Conservation (phyloP, 2,888 invertebrate species). For the Plebejus anna region DNA sequence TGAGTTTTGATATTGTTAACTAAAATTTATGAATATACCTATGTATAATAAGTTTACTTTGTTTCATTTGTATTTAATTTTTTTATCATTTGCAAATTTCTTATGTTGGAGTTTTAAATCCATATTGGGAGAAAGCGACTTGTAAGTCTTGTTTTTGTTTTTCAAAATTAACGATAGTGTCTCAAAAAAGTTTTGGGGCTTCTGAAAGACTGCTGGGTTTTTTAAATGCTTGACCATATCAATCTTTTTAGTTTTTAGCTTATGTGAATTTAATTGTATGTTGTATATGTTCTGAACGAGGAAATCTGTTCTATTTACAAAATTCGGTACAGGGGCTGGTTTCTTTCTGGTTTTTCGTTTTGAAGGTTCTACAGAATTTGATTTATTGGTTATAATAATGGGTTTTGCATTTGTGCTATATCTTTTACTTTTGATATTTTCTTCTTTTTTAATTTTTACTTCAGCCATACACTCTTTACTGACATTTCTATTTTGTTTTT, state of each 20-base stretch:
- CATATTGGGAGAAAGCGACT: neutral
- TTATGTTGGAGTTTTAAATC: neutral
- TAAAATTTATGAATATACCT: neutral
- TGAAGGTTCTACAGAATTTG: neutral
- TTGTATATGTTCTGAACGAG: conserved; percentile 3
- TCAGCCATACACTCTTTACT: neutral
- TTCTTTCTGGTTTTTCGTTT: neutral
- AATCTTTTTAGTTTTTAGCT: neutral
- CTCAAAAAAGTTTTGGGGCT: neutral
- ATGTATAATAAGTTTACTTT: neutral
- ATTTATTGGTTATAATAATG: neutral
- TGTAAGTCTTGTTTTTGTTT: neutral
- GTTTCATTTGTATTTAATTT: neutral
- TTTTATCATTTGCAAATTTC: neutral
- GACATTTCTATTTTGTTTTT: neutral
- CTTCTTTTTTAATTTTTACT: neutral
- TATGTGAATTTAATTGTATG: conserved; percentile 13
- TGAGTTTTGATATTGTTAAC: neutral
- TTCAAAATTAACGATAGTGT: neutral
- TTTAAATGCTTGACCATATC: neutral
- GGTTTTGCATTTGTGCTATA: neutral
- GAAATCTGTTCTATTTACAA: neutral
- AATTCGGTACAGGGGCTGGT: neutral
- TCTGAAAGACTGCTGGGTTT: neutral
- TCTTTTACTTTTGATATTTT: neutral